Evolutionary conservation across 1,140 invertebrate species (phyloP), one percentile per base, ranked within the genome.

Genomic region (Nixonia krombeini): DNA sequence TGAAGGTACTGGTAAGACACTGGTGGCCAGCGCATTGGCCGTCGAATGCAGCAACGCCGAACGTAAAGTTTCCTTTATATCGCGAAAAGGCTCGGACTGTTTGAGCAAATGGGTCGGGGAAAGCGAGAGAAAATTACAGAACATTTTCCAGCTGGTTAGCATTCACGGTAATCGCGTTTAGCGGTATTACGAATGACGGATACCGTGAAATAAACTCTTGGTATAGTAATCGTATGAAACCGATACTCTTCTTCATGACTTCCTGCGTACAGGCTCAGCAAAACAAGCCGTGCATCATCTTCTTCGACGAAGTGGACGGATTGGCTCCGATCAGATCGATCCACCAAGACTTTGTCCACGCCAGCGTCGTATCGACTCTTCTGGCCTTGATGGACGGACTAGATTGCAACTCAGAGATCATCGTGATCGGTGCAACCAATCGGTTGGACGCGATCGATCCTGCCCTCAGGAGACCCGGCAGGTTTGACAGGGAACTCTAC

Each of bases 391-490:
- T 93, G 90, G 92, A 93, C 77, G 92, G 91, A 4, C 46, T 87
- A 69, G 89, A 91, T 66, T 87, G 87, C 40, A 80, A 86, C 59
- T 87, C 87, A 8, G 87, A 89, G 70, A 85, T 91, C n/a, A 85
- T 93, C 33, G 89, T 93, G 0, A 92, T 93, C 62, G 92, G 91
- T 5, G 91, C 92, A 0, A 93, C 92, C 2, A 93, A 92, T 67
- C 80, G 91, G 63, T 86, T 91, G 37, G 91, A 93, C 69, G 86
- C 90, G 0, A 89, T 93, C 35, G 92, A 93, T 85, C 90, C 91
- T 7, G 91, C 91, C 9, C 72, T 93, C 0, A 82, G 92, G 25
- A 85, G 92, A 73, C 90, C 92, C 8, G 92, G 92, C 3, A 77
- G 89, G 61, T 93, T 93, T 82, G 92, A 86, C 42, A 62, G 81